Conservation (phyloP, 2,888 invertebrate genomes). For the Caradrina kadenii region DNA sequence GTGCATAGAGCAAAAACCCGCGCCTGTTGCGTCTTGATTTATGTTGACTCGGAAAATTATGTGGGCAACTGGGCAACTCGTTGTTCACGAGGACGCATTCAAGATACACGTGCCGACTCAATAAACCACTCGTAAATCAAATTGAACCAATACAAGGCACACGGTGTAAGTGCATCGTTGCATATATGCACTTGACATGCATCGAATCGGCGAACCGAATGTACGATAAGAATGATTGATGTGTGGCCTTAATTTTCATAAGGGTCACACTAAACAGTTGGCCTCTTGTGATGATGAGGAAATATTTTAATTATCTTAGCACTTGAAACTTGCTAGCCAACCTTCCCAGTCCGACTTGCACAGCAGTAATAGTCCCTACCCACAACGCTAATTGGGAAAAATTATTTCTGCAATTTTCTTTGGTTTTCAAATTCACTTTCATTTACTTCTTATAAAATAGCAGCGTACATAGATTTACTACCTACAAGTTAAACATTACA, state of each 20-base stretch:
- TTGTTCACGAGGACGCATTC: slow-evolving; percentile 62
- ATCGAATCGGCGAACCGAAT: slow-evolving; percentile 63
- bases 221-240: slow-evolving; percentile 65
- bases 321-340: slow-evolving; percentile 5
- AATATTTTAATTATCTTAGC: slow-evolving; percentile 1
- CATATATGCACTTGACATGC: slow-evolving; percentile 63
- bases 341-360: neutral
- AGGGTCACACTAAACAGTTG: slow-evolving; percentile 37
- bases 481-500: slow-evolving; percentile 4
- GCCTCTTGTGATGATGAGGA: slow-evolving; percentile 37
- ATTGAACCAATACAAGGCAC: slow-evolving; percentile 65
- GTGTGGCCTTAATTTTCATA: slow-evolving; percentile 61
- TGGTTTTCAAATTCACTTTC: neutral
- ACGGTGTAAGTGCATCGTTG: slow-evolving; percentile 60
- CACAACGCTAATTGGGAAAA: too few species aligned
- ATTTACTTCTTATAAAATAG: neutral
- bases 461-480: neutral
- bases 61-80: slow-evolving; percentile 48
- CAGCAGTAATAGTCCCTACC: neutral
- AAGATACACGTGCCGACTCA: slow-evolving; percentile 67
- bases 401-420: neutral
- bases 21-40: slow-evolving; percentile 48
- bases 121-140: slow-evolving; percentile 67
- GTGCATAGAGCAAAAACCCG: slow-evolving; percentile 27
- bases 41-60: slow-evolving; percentile 54